phyloP scores from a whole-genome alignment of 2,797 vertebrate genomes.

The Sebastes glaucus region DNA sequence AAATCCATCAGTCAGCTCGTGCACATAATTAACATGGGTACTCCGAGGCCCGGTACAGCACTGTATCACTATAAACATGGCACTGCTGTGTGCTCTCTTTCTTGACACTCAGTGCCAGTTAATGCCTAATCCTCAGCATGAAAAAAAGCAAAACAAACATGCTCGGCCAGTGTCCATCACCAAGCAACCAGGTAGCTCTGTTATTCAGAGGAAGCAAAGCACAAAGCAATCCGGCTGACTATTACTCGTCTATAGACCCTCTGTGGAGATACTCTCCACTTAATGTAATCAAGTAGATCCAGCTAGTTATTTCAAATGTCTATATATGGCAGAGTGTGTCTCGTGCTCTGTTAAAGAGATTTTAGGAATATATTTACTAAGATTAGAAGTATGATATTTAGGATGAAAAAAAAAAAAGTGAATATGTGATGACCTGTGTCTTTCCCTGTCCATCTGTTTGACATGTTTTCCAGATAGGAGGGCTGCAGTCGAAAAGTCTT shows the following conservation, averaged over 20 bases:
- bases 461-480: not conserved
- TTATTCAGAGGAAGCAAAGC: conserved; percentile 34
- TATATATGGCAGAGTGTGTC: not conserved
- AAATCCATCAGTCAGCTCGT: not conserved
- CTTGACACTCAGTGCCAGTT: conserved; percentile 39
- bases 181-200: conserved; percentile 64
- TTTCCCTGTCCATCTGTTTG: not conserved
- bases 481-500: too few species aligned
- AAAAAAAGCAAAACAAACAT: conserved; percentile 52
- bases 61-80: conserved; percentile 15
- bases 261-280: not conserved
- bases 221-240: conserved; percentile 32
- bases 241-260: not conserved
- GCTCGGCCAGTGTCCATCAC: conserved; percentile 48
- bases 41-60: conserved; percentile 4
- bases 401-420: not conserved
- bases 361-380: not conserved
- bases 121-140: conserved; percentile 59
- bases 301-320: not conserved
- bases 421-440: not conserved
- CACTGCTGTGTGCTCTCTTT: conserved; percentile 16
- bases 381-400: not conserved
- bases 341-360: not conserved
- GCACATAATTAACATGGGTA: not conserved
- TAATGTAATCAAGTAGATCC: not conserved